Evolutionary conservation across 2,113 vertebrate species (phyloP).

Genomic region (Zosterops japonicus): DNA sequence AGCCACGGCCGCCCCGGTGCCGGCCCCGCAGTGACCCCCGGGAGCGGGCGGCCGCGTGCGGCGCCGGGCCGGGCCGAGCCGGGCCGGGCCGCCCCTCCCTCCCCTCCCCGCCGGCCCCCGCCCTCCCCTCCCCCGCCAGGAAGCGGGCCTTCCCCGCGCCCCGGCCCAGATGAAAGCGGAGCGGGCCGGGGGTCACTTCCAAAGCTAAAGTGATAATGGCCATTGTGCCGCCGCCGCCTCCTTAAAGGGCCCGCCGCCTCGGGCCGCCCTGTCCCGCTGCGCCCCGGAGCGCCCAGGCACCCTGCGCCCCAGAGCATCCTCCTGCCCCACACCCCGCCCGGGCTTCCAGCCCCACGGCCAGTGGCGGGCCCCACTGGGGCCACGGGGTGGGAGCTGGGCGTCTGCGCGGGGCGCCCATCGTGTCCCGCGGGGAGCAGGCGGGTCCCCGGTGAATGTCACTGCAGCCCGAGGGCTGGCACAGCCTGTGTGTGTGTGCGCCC

Average conservation of each 20-base stretch:
- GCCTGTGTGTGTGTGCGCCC: not conserved
- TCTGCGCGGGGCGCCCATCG: not conserved
- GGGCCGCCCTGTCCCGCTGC: not conserved
- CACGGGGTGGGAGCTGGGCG: not conserved
- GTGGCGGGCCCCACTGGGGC: not conserved
- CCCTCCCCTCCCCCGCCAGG: constrained; percentile 78
- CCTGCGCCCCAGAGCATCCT: not conserved
- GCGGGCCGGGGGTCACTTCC: constrained; percentile 87
- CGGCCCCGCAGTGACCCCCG: too few relatives aligned
- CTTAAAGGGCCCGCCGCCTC: constrained; percentile 70
- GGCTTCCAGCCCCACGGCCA: not conserved
- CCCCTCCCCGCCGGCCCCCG: too few relatives aligned
- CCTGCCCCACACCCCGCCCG: not conserved
- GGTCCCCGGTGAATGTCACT: not conserved
- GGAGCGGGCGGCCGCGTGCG: too few relatives aligned
- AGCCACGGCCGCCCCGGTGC: too few relatives aligned
- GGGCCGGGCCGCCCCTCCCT: too few relatives aligned
- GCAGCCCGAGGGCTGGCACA: not conserved
- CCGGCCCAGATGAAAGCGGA: constrained; percentile 75
- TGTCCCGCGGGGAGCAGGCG: not conserved
- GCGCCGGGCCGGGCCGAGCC: too few relatives aligned
- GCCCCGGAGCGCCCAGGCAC: not conserved
- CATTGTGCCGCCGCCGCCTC: constrained; percentile 74
- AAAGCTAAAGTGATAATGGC: constrained; percentile 89
- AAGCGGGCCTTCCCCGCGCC: constrained; percentile 85